Evolutionary conservation across 2,888 invertebrate genomes (phyloP), one percentile per base, ranked within the genome.

Genomic region (Yponomeuta malinellus): DNA sequence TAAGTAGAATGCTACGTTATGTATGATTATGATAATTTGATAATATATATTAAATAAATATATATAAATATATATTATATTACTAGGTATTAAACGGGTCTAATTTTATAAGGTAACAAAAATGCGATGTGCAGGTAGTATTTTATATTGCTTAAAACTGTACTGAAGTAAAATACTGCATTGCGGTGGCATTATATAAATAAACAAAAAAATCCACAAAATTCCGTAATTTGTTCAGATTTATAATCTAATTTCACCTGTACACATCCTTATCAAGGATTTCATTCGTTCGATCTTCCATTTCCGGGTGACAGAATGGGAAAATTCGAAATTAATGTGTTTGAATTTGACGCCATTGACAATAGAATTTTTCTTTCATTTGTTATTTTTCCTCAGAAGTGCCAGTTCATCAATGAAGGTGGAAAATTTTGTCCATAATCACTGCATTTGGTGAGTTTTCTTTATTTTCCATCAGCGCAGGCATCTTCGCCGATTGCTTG

Each of bases 311-410:
- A 52, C 5, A 0, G 52, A 52, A 52, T 68, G 48, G 23, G 68
- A 73, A 70, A 64, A 71, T 74, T 76, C 70, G 75, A 23, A 79
- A 77, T 82, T 78, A 80, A 3, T 15, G 12, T 4, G 80, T 83
- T 83, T 83, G 78, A 81, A 82, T 76, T 73, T 71, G 69, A 70
- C 77, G 74, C 74, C 75, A 78, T 78, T 79, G 76, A 75, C 73
- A 76, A 77, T 74, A 74, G 77, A 79, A 78, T 74, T 72, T 76
- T 73, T 73, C 73, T 76, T 85, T 86, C 88, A 82, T 76, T 89
- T 88, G 88, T 89, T 90, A 83, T 81, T 84, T 80, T 77, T 75
- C 75, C 73, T 72, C 75, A 76, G 78, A 81, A 83, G 82, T 87
- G 89, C 85, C 87, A 90, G 83, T 86, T 87, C 79, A 75, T 77